phyloP scores from a whole-genome alignment of 2,797 vertebrate genomes.

The Cuculus canorus region DNA sequence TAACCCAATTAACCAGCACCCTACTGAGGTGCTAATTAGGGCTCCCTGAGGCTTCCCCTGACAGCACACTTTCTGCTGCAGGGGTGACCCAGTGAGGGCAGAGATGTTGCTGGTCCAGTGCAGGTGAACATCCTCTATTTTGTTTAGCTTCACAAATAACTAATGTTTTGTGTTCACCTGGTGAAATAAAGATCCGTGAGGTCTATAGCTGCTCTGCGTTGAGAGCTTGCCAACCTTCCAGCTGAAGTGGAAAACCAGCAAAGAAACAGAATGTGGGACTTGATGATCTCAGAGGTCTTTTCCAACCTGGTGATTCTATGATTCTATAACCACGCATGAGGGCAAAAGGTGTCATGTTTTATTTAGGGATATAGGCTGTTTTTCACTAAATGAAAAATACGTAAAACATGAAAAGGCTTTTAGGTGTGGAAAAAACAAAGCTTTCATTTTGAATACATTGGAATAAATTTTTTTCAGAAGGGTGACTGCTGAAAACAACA shows the following conservation, averaged over 20 bases:
- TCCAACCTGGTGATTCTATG: too few species aligned
- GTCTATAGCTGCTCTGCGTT: not conserved
- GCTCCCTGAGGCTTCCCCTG: not conserved
- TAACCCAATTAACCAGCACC: not conserved
- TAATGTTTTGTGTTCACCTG: not conserved
- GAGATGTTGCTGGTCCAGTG: fast-evolving
- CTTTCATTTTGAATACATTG: not conserved
- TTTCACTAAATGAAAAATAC: not conserved
- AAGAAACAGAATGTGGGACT: not conserved
- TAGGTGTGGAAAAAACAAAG: not conserved
- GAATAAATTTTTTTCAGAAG: not conserved
- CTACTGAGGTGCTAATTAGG: not conserved
- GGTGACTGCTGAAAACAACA: not conserved
- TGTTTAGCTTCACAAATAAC: not conserved
- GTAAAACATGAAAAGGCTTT: not conserved
- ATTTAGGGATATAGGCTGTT: not conserved
- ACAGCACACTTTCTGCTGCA: not conserved
- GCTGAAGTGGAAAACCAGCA: not conserved
- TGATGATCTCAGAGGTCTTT: too few species aligned
- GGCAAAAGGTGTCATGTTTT: not conserved
- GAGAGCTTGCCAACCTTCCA: fast-evolving
- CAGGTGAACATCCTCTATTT: not conserved
- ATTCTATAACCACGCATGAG: fast-evolving
- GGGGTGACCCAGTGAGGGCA: not conserved
- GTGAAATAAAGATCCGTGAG: not conserved